phyloP scores from a whole-genome alignment of 2,888 invertebrate species.

The Agonopterix arenella region DNA sequence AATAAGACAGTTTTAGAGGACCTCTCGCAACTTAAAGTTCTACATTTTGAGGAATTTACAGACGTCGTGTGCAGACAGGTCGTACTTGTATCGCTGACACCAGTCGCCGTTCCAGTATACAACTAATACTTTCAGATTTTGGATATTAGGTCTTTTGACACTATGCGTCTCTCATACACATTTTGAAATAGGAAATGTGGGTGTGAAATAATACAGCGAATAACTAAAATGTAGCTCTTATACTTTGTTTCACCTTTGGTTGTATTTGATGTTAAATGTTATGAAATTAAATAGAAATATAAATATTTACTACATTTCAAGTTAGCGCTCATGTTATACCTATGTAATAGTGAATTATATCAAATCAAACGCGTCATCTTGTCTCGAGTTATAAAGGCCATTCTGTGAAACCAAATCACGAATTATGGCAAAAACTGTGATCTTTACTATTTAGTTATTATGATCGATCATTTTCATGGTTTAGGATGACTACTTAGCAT shows the following conservation, averaged over 20 bases:
- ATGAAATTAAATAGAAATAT: constrained; percentile 22
- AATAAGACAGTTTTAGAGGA: too few species aligned
- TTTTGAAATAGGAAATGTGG: constrained; percentile 21
- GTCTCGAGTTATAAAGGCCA: constrained; percentile 30
- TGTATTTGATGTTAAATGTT: constrained; percentile 49
- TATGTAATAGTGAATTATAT: constrained; percentile 27
- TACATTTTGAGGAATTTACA: not conserved
- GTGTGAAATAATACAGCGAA: constrained; percentile 42
- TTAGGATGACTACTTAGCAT: not conserved
- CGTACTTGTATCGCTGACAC: constrained; percentile 16
- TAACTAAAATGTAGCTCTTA: constrained; percentile 28
- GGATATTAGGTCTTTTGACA: constrained; percentile 65
- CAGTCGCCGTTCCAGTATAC: constrained; percentile 46
- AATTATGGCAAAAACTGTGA: constrained; percentile 47
- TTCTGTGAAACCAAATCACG: constrained; percentile 34
- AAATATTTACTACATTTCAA: constrained; percentile 26
- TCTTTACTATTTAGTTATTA: constrained; percentile 33
- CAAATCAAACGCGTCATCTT: constrained; percentile 26
- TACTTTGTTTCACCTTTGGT: constrained; percentile 35
- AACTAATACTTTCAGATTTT: constrained; percentile 53
- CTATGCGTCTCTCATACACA: constrained; percentile 42
- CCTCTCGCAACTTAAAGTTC: too few species aligned
- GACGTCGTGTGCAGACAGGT: constrained; percentile 22
- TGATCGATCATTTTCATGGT: constrained; percentile 4
- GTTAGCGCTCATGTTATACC: constrained; percentile 33